These are phyloP conservation scores for Drosophila atripex DNA, from an alignment of 2,888 invertebrate genomes.

Conservation along the genomic window DNA sequence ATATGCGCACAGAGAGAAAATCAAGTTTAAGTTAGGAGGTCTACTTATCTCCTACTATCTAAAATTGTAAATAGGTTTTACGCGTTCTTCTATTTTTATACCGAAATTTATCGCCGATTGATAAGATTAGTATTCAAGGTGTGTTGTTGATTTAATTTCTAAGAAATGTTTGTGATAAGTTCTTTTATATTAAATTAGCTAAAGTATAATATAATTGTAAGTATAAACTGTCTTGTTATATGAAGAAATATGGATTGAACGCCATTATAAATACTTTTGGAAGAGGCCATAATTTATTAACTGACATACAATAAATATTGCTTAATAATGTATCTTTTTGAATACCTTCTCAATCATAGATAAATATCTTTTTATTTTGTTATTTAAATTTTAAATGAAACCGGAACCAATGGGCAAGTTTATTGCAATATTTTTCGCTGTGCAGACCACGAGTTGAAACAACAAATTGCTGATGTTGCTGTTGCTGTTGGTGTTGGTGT, in stretches of 20 bases:
- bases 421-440: background rate
- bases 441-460: conserved; percentile 10
- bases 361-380: background rate
- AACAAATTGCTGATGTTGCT: conserved; percentile 34
- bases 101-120: background rate
- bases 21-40: background rate
- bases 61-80: background rate
- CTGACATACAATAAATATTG: background rate
- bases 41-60: background rate
- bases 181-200: background rate
- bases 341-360: background rate
- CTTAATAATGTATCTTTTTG: background rate
- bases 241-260: background rate
- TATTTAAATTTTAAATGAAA: background rate
- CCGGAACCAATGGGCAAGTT: background rate
- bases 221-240: background rate
- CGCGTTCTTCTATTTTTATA: background rate
- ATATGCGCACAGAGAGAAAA: conserved; percentile 8
- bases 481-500: conserved; percentile 10
- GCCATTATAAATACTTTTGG: no score
- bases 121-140: background rate
- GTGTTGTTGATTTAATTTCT: conserved; percentile 1
- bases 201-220: background rate
- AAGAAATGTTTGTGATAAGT: background rate
- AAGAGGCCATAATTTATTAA: background rate